Base-by-base conservation (phyloP, 1,140 invertebrate genomes). In the Choristoneura fumiferana region DNA sequence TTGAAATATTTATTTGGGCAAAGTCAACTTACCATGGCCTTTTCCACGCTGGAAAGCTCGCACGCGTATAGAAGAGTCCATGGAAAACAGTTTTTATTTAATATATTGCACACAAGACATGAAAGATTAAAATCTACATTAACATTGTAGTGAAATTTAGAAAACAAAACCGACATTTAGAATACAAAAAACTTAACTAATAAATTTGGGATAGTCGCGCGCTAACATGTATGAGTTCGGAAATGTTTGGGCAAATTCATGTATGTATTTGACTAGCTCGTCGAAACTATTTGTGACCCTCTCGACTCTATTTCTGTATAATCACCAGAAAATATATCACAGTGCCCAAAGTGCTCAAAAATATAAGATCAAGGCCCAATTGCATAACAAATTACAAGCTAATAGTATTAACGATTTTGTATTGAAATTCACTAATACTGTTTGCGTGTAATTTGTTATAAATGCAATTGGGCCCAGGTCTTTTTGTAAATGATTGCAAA, bases 21-120 rank as follows among this genome's bases (percentile, higher is more conserved):
- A 55, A 81, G 62, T 80, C 63, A 73, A 87, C 84, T 87, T 82
- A 84, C 84, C 84, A 87, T 82, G 84, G 83, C 76, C 80, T 80
- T 82, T 83, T 86, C 83, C 81, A 86, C 71, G 66, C 66, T 67
- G 72, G 71, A 65, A 67, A 64, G 71, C 79, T 85, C 76, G 73
- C 65, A 69, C 78, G 71, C 70, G 71, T 72, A 69, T 81, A 83
- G 78, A 84, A 80, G 72, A 84, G 78, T 83, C 85, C 84, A 88
- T 86, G 82, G 81, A 88, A 88, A 86, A 88, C 65, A 84, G 73
- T 76, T 54, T 67, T 70, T 69, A 75, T 80, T 85, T 84, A 76
- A 80, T 83, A 78, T 60, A 70, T 68, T 75, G 73, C 78, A 85
- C 81, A 82, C 71, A 73, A 69, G 43, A 74, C 68, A 66, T 58